Base-by-base conservation (phyloP, 37 sponge, comb jelly and placozoan genomes). In the Cliona cf. orientalis region DNA sequence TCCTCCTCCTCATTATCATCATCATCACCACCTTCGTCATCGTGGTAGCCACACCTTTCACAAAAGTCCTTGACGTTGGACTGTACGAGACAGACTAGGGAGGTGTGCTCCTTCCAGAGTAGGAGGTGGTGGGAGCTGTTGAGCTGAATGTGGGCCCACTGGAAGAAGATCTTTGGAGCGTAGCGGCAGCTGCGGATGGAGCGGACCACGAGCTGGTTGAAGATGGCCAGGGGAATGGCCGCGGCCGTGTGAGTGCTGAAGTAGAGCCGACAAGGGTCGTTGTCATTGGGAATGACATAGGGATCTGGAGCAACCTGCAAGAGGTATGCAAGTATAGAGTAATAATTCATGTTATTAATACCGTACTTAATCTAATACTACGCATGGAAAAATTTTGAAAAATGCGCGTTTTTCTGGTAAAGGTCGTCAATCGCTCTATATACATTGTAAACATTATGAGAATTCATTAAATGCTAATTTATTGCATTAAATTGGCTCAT, bases 171-270 rank as follows among this genome's bases (percentile, higher is more conserved):
- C 0, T 5, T 40, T 5, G 84, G 79, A 53, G 53, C 75, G 62
- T 89, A 89, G 7, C 34, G 73, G 1, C 46, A 63, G 12, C 68
- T 63, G 3, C 89, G 89, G 3, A 78, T 39, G 45, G 79, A 89
- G 6, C 79, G 72, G 3, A 78, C 73, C 0, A 89, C 79, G 35
- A 89, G 61, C 67, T 89, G 89, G 63, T 83, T 83, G 58, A 71
- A 89, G 1, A 89, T 23, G 5, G 79, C 80, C 28, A 83, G 66
- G 19, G 89, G 89, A n/a, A 82, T 21, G 25, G 72, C 58, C 0
- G 57, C 53, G 2, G 28, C 49, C 21, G 41, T 43, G 5, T 32
- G 2, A 39, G 58, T 23, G 5, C 40, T 42, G 44, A 83, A 89
- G 67, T 63, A 42, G 5, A 89, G 39, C 0, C 56, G 62, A 11